Evolutionary conservation across 2,113 vertebrate genomes (phyloP).

Genomic region (Nyctibius bracteatus): DNA sequence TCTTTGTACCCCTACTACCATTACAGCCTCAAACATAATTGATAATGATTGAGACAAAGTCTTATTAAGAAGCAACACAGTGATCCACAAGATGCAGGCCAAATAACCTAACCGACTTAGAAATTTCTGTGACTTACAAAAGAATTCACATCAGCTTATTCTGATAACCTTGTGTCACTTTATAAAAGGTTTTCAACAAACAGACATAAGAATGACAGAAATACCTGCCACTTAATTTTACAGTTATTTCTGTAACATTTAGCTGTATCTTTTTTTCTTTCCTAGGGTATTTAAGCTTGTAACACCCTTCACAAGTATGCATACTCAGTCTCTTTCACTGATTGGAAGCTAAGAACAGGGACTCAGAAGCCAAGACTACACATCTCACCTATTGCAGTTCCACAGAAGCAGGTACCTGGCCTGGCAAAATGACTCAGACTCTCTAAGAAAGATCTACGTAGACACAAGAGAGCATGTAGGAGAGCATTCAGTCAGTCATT

Average conservation of each 20-base stretch:
- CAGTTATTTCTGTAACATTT: background rate
- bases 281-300: background rate
- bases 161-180: background rate
- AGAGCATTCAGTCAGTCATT: background rate
- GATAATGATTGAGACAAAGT: background rate
- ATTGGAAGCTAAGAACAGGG: background rate
- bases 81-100: background rate
- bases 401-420: background rate
- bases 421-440: background rate
- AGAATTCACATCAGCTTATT: background rate
- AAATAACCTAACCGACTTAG: background rate
- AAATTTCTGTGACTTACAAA: background rate
- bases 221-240: background rate
- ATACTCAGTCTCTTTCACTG: fast-evolving
- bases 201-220: background rate
- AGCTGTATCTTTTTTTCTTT: background rate
- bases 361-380: background rate
- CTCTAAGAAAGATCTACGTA: background rate
- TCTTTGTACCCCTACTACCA: background rate
- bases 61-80: background rate
- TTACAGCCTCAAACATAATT: background rate
- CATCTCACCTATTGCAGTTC: background rate
- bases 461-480: background rate
- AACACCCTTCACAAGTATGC: background rate
- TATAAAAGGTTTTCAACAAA: background rate